phyloP scores from a whole-genome alignment of 2,888 invertebrate species.

The Cryptophagus acutangulus region DNA sequence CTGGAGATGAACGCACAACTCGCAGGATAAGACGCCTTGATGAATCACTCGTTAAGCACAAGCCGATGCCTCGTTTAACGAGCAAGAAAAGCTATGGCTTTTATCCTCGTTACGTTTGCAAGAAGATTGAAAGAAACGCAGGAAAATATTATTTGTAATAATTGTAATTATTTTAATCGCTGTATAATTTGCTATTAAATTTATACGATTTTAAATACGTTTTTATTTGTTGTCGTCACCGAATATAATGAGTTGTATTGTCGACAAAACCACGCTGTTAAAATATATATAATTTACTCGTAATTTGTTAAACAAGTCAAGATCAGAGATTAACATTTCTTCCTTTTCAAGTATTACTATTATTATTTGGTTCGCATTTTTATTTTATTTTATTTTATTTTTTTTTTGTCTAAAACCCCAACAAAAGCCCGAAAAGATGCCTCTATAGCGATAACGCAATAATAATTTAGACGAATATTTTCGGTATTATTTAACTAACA shows the following conservation, averaged over 20 bases:
- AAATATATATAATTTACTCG: not conserved
- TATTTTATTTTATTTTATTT: no score
- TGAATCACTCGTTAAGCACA: constrained; percentile 41
- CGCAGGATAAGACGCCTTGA: constrained; percentile 19
- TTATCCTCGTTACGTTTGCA: constrained; percentile 8
- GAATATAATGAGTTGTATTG: not conserved
- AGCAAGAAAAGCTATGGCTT: constrained; percentile 23
- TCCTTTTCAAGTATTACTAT: constrained; percentile 1
- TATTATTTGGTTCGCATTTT: no score
- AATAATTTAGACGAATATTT: not conserved
- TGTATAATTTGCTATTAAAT: no score
- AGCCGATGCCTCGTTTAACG: constrained; percentile 37
- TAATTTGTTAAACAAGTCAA: constrained; percentile 1
- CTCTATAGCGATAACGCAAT: no score
- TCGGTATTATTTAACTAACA: not conserved
- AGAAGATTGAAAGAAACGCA: no score
- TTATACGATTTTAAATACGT: not conserved
- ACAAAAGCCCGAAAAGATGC: no score
- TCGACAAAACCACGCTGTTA: not conserved
- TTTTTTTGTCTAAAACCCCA: no score
- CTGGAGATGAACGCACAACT: constrained; percentile 8
- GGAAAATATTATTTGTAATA: no score
- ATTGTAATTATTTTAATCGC: no score
- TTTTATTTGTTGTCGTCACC: not conserved
- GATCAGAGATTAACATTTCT: not conserved